Evolutionary conservation across 2,888 invertebrate genomes (phyloP), one percentile per base, ranked within the genome.

Genomic region (Tribolium freemani): DNA sequence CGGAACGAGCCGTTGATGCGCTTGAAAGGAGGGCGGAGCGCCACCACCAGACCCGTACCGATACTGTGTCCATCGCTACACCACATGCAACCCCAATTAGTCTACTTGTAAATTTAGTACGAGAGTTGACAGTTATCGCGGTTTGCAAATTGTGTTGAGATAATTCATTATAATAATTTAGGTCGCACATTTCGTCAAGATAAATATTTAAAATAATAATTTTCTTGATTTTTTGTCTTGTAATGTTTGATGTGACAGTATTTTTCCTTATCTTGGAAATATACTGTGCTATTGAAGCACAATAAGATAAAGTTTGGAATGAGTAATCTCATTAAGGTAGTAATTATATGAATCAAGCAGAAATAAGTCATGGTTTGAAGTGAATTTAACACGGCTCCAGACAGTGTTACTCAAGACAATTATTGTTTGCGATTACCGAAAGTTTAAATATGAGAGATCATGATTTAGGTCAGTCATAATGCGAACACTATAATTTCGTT

Each of bases 1-100:
- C 86, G 82, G 70, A 86, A 83, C 48, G 86, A 85, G 71, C 79
- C 81, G 83, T 85, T 84, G 83, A 86, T 84, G 74, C 86, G 84
- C 73, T 84, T 84, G 80, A 86, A 86, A 70, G 85, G 84, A 64
- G 86, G 85, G 77, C 85, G 81, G 78, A 86, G 81, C 74, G 85
- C 85, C 81, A 84, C 81, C 83, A 85, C 85, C 84, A 85, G 81
- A 75, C 84, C 84, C 75, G 82, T 82, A 77, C 84, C 83, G 78
- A 83, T 79, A 76, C 80, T 81, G 79, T 79, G 80, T 77, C 83
- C 85, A 84, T 87, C 85, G 80, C 86, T 86, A 84, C 74, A 80
- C 79, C 80, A 83, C 83, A 83, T 83, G 83, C 83, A 82, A 77
- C 81, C 82, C 76, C 79, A 77, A 77, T 73, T 69, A 72, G 71